These are phyloP conservation scores for Trididemnum nubilum DNA, from an alignment of 23 tunicate species.

Conservation along the genomic window DNA sequence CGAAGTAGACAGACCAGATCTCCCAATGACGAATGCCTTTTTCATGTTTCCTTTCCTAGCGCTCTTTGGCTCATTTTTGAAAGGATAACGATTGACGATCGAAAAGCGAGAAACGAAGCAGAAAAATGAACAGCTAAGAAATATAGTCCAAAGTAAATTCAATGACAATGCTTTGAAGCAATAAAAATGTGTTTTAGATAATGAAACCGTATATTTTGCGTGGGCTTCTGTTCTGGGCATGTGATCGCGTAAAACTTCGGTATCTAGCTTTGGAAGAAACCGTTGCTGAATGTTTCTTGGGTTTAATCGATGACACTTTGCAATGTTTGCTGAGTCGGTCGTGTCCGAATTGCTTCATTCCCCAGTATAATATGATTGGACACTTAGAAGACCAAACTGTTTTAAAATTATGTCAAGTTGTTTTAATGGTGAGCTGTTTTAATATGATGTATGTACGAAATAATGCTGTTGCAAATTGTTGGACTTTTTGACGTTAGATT, in stretches of 20 bases:
- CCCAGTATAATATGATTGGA: slow-evolving; percentile 92
- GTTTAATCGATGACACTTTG: slow-evolving; percentile 94
- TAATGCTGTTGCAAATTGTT: too few species aligned
- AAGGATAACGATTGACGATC: too few species aligned
- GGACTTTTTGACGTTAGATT: too few species aligned
- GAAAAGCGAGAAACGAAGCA: too few species aligned
- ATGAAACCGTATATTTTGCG: slow-evolving; percentile 88
- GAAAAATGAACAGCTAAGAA: too few species aligned
- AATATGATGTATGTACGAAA: too few species aligned
- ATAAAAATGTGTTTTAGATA: slow-evolving; percentile 31
- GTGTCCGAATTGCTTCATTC: slow-evolving; percentile 93
- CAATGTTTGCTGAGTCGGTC: slow-evolving; percentile 89
- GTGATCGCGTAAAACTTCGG: slow-evolving; percentile 87
- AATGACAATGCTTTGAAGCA: neutral
- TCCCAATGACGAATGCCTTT: too few species aligned
- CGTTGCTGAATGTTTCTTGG: slow-evolving; percentile 70
- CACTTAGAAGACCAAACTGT: slow-evolving; percentile 89
- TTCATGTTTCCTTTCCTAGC: too few species aligned
- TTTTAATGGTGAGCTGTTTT: slow-evolving; percentile 89
- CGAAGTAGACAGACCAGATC: too few species aligned
- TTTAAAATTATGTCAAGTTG: slow-evolving; percentile 89
- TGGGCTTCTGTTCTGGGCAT: slow-evolving; percentile 89
- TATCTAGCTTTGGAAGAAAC: slow-evolving; percentile 81
- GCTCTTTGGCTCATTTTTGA: too few species aligned
- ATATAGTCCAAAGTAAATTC: too few species aligned